Base-by-base conservation (phyloP, 2,113 vertebrate genomes). In the Brienomyrus brachyistius region DNA sequence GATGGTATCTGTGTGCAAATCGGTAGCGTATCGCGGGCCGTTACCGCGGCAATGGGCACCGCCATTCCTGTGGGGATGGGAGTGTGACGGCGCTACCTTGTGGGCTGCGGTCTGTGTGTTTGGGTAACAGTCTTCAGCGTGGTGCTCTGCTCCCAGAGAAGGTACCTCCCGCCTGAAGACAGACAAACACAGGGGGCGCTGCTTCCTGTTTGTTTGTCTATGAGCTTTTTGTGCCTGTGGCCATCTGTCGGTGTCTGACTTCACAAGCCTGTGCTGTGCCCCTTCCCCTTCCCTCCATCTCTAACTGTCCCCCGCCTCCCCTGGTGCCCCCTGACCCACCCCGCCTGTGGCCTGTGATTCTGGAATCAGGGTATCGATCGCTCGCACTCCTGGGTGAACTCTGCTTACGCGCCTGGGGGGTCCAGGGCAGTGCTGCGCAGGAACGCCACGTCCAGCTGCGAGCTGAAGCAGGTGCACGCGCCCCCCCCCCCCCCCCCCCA, bases 321-420 rank as follows among this genome's bases (percentile, higher is more conserved):
- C 23, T 92, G 27, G 89, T 91, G 23, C 82, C 86, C 85, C 91
- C 89, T 27, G 59, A 15, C 23, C 8, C 59, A 10, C 59, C n/a
- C 59, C 59, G 59, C 92, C 70, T 77, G 31, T 31, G 59, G 87
- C 90, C 91, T 94, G 90, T 95, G 94, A 91, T 92, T 89, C 93
- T 95, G 93, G 91, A 92, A 92, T 92, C 95, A 98, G 97, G 97
- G 96, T 51, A 97, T 98, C 94, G 97, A 98, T 93, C 97, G 97
- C 92, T 98, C 97, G 90, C 97, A 98, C 93, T 98, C 97, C 95
- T 98, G 97, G 97, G 97, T 98, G 96, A 98, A 98, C 93, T 97
- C 97, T 91, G 96, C 97, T 95, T 98, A 97, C 90, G 97, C 97
- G 94, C 97, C 97, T 0, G 97, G 97, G 92, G 97, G 97, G 94